Conservation (phyloP, 2,888 invertebrate species). For the Octonoba sinensis region DNA sequence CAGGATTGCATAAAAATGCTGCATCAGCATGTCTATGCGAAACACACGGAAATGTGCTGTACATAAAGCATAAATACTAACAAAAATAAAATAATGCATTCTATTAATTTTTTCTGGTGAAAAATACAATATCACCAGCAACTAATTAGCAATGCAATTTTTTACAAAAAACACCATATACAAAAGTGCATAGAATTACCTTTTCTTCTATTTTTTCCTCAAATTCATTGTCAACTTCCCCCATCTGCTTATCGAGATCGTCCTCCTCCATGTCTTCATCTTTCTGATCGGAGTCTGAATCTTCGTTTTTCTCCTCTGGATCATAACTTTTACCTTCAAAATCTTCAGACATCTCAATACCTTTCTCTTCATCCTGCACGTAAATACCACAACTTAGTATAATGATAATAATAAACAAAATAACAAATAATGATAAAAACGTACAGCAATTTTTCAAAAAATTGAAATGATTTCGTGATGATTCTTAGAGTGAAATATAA, state of each 20-base stretch:
- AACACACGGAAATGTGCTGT: too few relatives aligned
- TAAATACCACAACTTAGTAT: not conserved
- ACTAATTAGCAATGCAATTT: too few relatives aligned
- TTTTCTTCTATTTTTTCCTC: constrained; percentile 79
- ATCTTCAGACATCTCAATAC: constrained; percentile 96
- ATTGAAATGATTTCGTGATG: not conserved
- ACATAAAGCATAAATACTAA: not conserved
- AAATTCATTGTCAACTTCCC: constrained; percentile 86
- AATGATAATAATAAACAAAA: not conserved
- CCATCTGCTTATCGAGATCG: constrained; percentile 95
- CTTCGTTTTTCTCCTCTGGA: constrained; percentile 76
- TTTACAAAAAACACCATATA: not conserved
- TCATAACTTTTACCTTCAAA: constrained; percentile 89
- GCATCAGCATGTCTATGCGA: too few relatives aligned
- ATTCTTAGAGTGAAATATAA: too few relatives aligned
- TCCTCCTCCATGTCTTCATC: constrained; percentile 79
- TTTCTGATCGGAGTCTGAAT: constrained; percentile 74
- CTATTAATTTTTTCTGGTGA: too few relatives aligned
- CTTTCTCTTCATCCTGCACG: constrained; percentile 84
- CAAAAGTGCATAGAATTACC: constrained; percentile 67
- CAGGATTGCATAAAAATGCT: too few relatives aligned
- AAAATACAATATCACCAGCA: too few relatives aligned
- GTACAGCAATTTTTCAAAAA: not conserved
- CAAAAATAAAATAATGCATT: too few relatives aligned
- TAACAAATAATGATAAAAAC: not conserved